These are phyloP conservation scores for Gallinago paraguaiae DNA, from an alignment of 2,113 vertebrate species.

Conservation along the genomic window DNA sequence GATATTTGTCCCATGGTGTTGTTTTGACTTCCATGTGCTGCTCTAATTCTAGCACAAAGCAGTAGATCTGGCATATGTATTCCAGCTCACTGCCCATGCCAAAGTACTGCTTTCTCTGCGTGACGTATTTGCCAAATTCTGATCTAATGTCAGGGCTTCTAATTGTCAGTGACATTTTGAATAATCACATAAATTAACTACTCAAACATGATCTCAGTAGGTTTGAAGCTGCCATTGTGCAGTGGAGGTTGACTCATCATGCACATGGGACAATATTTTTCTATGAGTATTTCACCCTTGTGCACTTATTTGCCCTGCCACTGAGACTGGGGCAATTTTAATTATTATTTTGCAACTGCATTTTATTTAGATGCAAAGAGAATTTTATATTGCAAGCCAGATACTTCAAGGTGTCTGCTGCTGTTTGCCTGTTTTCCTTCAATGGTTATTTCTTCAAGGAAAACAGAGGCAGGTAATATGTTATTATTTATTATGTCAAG, in stretches of 20 bases:
- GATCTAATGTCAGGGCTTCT: neutral
- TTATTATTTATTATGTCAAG: neutral
- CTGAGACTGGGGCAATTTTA: neutral
- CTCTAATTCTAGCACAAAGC: neutral
- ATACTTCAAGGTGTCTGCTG: neutral
- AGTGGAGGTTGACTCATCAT: neutral
- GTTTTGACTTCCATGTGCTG: neutral
- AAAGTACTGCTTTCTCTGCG: neutral
- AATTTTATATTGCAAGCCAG: neutral
- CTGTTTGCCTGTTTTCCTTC: neutral
- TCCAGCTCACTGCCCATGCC: neutral
- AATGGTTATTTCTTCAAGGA: neutral
- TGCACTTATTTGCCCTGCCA: neutral
- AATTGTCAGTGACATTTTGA: neutral
- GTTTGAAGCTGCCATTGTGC: neutral
- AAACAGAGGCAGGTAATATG: neutral
- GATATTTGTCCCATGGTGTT: neutral
- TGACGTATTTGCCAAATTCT: neutral
- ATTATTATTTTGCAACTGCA: neutral
- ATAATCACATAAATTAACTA: neutral
- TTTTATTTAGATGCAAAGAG: neutral
- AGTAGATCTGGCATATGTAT: neutral
- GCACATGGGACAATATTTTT: neutral
- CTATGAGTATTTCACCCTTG: neutral
- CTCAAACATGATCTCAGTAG: neutral